Percentiles rank a stretch among this genome's conserved stretches.
Evolutionary conservation across 2,888 invertebrate species (phyloP).

Genomic region (Oasisia sp.): DNA sequence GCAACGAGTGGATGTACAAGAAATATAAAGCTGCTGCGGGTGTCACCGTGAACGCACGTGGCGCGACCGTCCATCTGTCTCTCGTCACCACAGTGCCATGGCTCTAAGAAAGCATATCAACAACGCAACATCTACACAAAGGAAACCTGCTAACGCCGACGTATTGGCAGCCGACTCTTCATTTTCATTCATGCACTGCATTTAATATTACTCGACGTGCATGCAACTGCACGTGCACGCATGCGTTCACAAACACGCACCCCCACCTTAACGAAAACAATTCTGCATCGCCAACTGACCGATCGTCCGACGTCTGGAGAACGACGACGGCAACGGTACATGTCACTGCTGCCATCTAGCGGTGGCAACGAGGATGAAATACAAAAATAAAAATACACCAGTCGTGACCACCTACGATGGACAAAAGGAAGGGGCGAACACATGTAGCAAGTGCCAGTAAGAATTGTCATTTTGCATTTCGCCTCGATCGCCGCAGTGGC

Average conservation of each 20-base stretch:
- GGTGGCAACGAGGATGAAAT: neutral
- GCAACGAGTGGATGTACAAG: neutral
- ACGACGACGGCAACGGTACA: neutral
- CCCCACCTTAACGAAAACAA: slow-evolving; percentile 1
- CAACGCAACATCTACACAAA: slow-evolving; percentile 6
- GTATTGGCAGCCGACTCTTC: neutral
- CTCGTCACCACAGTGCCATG: neutral
- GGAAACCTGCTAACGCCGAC: neutral
- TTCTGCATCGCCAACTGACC: neutral
- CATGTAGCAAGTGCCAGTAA: neutral
- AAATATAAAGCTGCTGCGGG: slow-evolving; percentile 9
- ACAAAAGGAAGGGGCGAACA: neutral
- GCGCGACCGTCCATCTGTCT: neutral
- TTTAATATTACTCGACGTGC: neutral
- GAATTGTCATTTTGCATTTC: slow-evolving; percentile 3
- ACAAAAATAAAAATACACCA: slow-evolving; percentile 17
- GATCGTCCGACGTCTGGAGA: neutral
- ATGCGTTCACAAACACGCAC: neutral
- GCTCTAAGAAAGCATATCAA: neutral
- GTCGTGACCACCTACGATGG: neutral
- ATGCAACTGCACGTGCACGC: neutral
- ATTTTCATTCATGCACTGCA: neutral
- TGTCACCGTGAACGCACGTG: neutral
- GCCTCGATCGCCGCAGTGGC: neutral
- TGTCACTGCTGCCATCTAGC: neutral